Conservation (phyloP, 2,888 invertebrate species). For the Drosophila longiperda region DNA sequence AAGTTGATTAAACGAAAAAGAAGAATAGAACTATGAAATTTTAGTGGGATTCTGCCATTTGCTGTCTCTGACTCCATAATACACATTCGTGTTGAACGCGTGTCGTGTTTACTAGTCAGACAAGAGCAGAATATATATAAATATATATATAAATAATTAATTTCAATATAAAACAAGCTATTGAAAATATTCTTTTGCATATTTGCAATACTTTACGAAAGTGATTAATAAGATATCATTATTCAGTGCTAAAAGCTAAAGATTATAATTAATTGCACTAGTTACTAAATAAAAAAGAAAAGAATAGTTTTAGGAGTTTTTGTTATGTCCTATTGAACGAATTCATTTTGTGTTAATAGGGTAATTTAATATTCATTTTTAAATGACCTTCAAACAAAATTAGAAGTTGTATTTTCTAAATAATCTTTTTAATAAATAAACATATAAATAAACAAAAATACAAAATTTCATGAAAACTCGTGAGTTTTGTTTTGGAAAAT, state of each 20-base stretch:
- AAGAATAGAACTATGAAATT: slow-evolving; percentile 72
- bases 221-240: background rate
- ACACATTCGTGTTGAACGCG: slow-evolving; percentile 6
- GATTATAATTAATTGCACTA: background rate
- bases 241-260: background rate
- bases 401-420: background rate
- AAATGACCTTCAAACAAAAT: background rate
- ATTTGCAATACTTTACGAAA: background rate
- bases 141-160: background rate
- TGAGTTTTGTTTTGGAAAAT: background rate
- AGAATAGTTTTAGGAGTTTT: background rate
- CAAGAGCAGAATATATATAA: background rate
- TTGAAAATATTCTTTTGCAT: background rate
- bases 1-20: slow-evolving; percentile 76
- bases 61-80: slow-evolving; percentile 19
- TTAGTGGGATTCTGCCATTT: slow-evolving; percentile 50
- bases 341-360: background rate
- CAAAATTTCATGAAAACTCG: background rate
- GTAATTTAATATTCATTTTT: background rate
- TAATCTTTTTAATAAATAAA: background rate
- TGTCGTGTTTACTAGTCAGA: slow-evolving; percentile 6
- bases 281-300: background rate
- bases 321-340: background rate
- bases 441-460: too few species aligned
- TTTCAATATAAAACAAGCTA: background rate